Conservation (phyloP, 2,113 vertebrate genomes). For the Oryctolagus cuniculus region DNA sequence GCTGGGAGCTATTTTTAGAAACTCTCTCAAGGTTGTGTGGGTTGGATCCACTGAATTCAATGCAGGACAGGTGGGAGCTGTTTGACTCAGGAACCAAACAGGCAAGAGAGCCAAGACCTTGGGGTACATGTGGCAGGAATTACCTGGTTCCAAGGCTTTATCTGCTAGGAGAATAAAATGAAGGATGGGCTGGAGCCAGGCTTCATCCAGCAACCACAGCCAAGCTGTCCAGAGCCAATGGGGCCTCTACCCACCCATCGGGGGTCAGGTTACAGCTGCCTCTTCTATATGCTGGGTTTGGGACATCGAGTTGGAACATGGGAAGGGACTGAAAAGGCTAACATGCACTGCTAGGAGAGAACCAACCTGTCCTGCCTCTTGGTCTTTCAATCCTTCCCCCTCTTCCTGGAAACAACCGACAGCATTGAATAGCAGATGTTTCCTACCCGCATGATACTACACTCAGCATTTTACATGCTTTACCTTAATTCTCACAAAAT, state of each 20-base stretch:
- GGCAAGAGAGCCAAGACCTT: neutral
- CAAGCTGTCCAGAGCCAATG: neutral
- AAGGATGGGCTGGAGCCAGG: neutral
- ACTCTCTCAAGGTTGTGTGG: conserved; percentile 15
- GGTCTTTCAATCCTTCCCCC: neutral
- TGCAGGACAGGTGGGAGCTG: conserved; percentile 51
- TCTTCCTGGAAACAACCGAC: neutral
- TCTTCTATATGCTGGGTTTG: neutral
- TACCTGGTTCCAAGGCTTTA: neutral
- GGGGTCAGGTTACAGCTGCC: neutral
- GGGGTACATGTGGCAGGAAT: neutral
- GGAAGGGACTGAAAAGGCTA: neutral
- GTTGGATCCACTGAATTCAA: neutral
- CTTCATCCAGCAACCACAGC: neutral
- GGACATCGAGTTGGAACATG: neutral
- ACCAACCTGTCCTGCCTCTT: neutral
- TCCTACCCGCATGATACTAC: neutral
- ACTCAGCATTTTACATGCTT: neutral
- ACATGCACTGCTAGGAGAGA: neutral
- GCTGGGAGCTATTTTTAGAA: conserved; percentile 63
- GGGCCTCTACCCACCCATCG: neutral
- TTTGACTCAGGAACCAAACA: conserved; percentile 35
- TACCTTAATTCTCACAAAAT: conserved; percentile 13
- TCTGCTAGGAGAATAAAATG: neutral
- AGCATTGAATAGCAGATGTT: neutral